Conservation (phyloP, 2,113 vertebrate species). For the Plecturocebus donacophilus region DNA sequence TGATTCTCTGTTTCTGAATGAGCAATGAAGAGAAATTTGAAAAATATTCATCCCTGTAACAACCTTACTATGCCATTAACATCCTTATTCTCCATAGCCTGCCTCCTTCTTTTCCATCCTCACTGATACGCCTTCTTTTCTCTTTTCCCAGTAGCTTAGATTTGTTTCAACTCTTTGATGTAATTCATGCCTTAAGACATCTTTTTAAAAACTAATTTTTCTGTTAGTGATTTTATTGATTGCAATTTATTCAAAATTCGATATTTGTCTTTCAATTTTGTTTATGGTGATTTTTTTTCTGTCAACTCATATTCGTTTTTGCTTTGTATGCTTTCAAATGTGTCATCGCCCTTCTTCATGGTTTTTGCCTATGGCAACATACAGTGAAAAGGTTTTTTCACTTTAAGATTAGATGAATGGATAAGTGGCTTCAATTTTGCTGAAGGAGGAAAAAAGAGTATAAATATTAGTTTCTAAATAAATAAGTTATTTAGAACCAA, state of each 20-base stretch:
- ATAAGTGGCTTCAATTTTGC: not conserved
- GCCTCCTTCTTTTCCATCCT: not conserved
- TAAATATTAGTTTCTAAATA: constrained; percentile 26
- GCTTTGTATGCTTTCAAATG: not conserved
- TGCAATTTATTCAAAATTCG: not conserved
- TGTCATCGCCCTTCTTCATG: not conserved
- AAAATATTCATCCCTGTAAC: not conserved
- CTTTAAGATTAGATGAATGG: not conserved
- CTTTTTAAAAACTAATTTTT: not conserved
- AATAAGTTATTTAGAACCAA: constrained; percentile 29
- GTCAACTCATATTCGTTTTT: not conserved
- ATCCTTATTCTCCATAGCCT: not conserved
- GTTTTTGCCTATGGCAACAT: not conserved
- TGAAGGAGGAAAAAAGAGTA: not conserved
- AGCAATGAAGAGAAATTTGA: not conserved
- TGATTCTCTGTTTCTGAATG: not conserved
- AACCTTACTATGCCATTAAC: fast-evolving
- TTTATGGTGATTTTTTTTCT: not conserved
- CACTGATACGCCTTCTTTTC: not conserved
- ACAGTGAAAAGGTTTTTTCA: not conserved
- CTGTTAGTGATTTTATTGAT: not conserved
- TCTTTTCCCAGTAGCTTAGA: not conserved
- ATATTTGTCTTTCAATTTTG: not conserved
- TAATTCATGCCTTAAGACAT: not conserved
- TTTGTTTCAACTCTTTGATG: not conserved